Base-by-base conservation (phyloP, 2,888 invertebrate species). In the Pecten maximus region DNA sequence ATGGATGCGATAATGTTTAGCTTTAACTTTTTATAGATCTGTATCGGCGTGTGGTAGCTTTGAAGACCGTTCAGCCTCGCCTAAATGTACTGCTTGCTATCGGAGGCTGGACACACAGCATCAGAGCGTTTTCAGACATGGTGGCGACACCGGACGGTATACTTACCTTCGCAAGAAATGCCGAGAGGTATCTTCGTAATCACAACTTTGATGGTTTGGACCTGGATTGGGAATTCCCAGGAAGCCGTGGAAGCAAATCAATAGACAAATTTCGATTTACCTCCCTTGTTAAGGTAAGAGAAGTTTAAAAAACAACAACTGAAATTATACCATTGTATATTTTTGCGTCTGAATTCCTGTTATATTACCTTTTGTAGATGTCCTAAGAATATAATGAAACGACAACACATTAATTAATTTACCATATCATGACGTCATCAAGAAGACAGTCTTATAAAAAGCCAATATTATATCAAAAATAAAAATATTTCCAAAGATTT, bases 101-200 rank as follows among this genome's bases (percentile, higher is more conserved):
- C 90, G 99, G 99, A 23, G 99, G 99, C 0, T 99, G 99, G 99
- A 98, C 98, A 0, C 99, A 99, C 96, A 99, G 99, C 0, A 97
- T 98, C 0, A 98, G 98, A 40, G 97, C 95, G 12, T 96, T 96
- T 92, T 94, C 95, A 15, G 44, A 89, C 16, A 94, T 96, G 94
- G 95, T 95, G 28, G 89, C 93, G 10, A 93, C 94, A 0, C 90
- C 88, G 8, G 92, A 91, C 6, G 93, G 93, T 91, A 91, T 95
- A 12, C 50, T 89, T 28, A 93, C 93, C n/a, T 96, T 96, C 90
- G 94, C 95, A 19, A 88, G 40, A 19, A 93, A 93, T 6, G 88
- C 93, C 16, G 93, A 96, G 0, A 44, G 88, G 12, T 96, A 93
- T 92, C 90, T 96, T 44, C 93, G 95, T 88, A 90, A 94, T 39